Evolutionary conservation across 35 echinoderm and acorn worm genomes (phyloP).

Genomic region (Holothuria glaberrima): DNA sequence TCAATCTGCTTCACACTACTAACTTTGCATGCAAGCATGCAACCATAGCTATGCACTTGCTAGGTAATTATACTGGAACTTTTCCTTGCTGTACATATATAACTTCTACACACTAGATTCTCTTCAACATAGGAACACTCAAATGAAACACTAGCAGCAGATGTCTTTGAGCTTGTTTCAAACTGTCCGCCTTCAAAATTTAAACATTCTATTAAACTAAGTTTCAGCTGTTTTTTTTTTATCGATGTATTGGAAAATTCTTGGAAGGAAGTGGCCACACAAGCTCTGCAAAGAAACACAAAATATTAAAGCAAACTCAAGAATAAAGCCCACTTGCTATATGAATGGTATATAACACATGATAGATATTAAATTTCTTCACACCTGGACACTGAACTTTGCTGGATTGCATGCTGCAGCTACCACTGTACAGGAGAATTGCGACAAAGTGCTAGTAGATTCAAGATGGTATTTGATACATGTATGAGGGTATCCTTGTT

Average conservation of each 20-base stretch:
- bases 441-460: not conserved
- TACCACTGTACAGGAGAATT: not conserved
- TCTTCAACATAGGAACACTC: too few species aligned
- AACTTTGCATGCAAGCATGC: too few species aligned
- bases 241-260: slow-evolving; percentile 30
- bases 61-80: too few species aligned
- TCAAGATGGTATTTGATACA: not conserved
- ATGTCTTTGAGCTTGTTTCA: too few species aligned
- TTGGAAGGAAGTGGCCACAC: slow-evolving; percentile 18
- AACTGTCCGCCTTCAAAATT: too few species aligned
- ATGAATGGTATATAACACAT: not conserved
- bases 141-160: too few species aligned
- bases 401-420: not conserved
- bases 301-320: not conserved
- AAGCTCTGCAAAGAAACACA: not conserved
- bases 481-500: too few species aligned
- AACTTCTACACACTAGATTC: too few species aligned
- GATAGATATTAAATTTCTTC: not conserved
- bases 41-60: too few species aligned
- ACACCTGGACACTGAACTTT: not conserved
- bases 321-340: not conserved
- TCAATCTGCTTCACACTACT: too few species aligned
- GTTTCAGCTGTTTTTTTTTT: not conserved
- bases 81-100: too few species aligned
- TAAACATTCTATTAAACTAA: too few species aligned